These are phyloP conservation scores for Pterocles orientalis DNA, from an alignment of 2,113 vertebrate genomes.

Conservation along the genomic window DNA sequence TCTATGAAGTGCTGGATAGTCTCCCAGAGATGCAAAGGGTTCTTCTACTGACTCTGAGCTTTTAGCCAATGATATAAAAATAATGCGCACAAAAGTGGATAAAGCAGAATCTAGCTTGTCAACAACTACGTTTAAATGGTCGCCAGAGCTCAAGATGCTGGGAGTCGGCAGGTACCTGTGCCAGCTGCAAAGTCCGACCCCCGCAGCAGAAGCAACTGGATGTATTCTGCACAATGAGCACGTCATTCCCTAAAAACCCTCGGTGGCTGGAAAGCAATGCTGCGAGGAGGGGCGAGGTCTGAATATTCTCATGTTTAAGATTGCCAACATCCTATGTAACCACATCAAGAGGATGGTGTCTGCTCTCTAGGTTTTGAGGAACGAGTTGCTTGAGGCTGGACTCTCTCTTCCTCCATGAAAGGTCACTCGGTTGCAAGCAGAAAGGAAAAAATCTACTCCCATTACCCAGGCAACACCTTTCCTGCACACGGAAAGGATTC, in stretches of 20 bases:
- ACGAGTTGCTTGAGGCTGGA: not conserved
- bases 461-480: not conserved
- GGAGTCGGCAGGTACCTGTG: not conserved
- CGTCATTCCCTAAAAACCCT: not conserved
- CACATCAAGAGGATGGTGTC: not conserved
- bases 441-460: not conserved
- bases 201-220: not conserved
- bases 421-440: not conserved
- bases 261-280: accelerated
- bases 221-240: not conserved
- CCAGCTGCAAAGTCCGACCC: not conserved
- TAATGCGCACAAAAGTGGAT: not conserved
- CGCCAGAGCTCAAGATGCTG: not conserved
- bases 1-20: not conserved
- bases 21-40: not conserved
- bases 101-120: not conserved
- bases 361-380: not conserved
- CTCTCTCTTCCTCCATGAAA: not conserved
- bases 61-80: not conserved
- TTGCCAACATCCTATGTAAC: not conserved
- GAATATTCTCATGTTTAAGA: not conserved
- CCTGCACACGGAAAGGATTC: not conserved
- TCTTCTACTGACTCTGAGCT: not conserved
- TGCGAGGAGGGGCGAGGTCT: not conserved
- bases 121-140: not conserved